Conservation (phyloP, 2,113 vertebrate genomes). For the Plectropomus leopardus region DNA sequence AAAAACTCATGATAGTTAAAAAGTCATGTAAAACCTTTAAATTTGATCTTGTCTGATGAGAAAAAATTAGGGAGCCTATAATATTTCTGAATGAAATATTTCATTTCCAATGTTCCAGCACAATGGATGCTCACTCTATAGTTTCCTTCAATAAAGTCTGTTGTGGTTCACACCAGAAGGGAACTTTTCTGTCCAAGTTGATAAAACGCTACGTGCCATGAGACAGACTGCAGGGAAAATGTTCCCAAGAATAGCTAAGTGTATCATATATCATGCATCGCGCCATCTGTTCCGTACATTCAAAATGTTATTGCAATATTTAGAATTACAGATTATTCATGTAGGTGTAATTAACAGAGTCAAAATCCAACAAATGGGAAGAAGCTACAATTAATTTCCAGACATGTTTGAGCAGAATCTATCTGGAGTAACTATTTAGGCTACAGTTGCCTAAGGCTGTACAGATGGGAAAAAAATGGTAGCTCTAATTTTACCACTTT, state of each 20-base stretch:
- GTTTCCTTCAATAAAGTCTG: slow-evolving; percentile 47
- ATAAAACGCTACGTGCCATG: slow-evolving; percentile 73
- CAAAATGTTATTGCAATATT: slow-evolving; percentile 85
- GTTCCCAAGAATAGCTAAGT: slow-evolving; percentile 84
- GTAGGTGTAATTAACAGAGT: slow-evolving; percentile 82
- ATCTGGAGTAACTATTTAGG: slow-evolving; percentile 81
- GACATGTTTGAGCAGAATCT: slow-evolving; percentile 76
- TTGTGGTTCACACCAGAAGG: slow-evolving; percentile 67
- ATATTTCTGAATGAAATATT: slow-evolving; percentile 46
- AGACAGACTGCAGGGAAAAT: slow-evolving; percentile 81
- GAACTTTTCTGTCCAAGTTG: slow-evolving; percentile 77
- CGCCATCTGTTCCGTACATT: slow-evolving; percentile 81
- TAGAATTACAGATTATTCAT: slow-evolving; percentile 83
- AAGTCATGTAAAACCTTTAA: slow-evolving; percentile 1
- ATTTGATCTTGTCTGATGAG: slow-evolving; percentile 9
- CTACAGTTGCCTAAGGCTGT: slow-evolving; percentile 64
- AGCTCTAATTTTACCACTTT: slow-evolving; percentile 79
- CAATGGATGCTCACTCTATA: slow-evolving; percentile 16
- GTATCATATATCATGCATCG: slow-evolving; percentile 83
- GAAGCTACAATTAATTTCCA: slow-evolving; percentile 71
- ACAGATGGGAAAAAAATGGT: slow-evolving; percentile 66
- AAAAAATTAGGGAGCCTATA: slow-evolving; percentile 2
- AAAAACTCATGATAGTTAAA: too few relatives aligned
- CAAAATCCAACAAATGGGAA: slow-evolving; percentile 79
- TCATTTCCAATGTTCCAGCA: slow-evolving; percentile 7